Conservation (phyloP, 1,140 invertebrate species). For the Schmidtea mediterranea region DNA sequence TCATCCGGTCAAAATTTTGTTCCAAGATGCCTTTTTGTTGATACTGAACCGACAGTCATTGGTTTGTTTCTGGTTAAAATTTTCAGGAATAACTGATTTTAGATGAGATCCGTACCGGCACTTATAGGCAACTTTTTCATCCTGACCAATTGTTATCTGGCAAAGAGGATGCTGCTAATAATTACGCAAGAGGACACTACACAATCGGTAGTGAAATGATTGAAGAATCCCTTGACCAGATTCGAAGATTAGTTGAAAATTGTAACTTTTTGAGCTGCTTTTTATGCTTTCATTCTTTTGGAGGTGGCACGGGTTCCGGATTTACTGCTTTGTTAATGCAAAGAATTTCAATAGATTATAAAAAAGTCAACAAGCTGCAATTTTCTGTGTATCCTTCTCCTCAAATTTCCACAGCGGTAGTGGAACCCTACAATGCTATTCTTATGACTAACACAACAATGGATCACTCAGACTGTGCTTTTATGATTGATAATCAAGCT, state of each 20-base stretch:
- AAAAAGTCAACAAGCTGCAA: not conserved
- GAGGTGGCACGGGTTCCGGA: constrained; percentile 3
- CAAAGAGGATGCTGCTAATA: constrained; percentile 26
- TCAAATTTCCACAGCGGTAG: constrained; percentile 15
- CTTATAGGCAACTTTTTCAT: constrained; percentile 17
- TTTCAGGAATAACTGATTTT: not conserved
- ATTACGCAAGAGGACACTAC: constrained; percentile 33
- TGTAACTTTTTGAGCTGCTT: not conserved
- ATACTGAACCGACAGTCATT: constrained; percentile 2
- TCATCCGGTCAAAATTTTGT: not conserved
- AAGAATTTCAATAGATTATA: constrained; percentile 18
- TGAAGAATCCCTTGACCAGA: constrained; percentile 12
- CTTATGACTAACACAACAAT: constrained; percentile 21
- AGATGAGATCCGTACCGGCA: constrained; percentile 12
- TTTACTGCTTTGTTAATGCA: constrained; percentile 1
- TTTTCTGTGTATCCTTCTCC: constrained; percentile 3
- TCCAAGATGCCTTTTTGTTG: not conserved
- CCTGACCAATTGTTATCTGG: constrained; percentile 21
- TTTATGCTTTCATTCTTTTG: constrained; percentile 4
- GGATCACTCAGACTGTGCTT: constrained; percentile 27
- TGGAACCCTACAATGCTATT: constrained; percentile 27
- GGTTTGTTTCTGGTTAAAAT: not conserved
- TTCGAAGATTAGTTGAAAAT: constrained; percentile 12
- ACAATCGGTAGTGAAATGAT: constrained; percentile 34
- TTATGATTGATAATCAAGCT: constrained; percentile 52